phyloP scores from a whole-genome alignment of 2,113 vertebrate species.

The Eulemur rufifrons region DNA sequence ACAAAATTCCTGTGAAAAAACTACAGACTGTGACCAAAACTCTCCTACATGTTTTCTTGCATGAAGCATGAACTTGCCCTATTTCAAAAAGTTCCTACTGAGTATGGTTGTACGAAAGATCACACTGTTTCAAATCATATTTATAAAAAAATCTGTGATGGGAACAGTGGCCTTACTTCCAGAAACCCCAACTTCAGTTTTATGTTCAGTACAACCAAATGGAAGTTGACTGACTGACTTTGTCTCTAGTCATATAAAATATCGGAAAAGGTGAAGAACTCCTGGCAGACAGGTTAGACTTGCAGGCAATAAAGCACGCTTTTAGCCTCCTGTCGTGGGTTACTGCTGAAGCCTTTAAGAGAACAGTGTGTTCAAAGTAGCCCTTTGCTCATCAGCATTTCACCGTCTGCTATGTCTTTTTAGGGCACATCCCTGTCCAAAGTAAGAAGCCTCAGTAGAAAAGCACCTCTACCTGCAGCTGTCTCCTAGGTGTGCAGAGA shows the following conservation, averaged over 20 bases:
- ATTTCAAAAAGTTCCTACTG: not conserved
- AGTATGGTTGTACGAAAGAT: not conserved
- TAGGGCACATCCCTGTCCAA: not conserved
- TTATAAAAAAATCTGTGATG: not conserved
- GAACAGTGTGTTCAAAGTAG: not conserved
- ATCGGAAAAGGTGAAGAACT: not conserved
- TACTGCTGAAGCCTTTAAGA: not conserved
- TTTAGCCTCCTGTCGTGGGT: not conserved
- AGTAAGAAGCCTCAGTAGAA: not conserved
- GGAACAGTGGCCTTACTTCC: not conserved
- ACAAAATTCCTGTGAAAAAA: conserved; percentile 3
- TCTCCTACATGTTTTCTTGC: not conserved
- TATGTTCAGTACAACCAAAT: not conserved
- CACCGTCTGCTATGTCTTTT: not conserved
- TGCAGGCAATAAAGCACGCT: not conserved
- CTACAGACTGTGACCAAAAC: not conserved
- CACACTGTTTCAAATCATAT: not conserved
- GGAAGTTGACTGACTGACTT: not conserved
- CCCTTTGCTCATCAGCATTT: not conserved
- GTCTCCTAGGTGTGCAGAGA: not conserved
- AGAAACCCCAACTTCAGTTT: not conserved
- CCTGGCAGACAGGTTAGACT: not conserved
- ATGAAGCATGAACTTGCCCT: not conserved
- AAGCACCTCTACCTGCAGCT: not conserved
- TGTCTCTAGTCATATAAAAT: not conserved